These are phyloP conservation scores for Menidia menidia DNA, from an alignment of 2,797 vertebrate species.

Conservation along the genomic window DNA sequence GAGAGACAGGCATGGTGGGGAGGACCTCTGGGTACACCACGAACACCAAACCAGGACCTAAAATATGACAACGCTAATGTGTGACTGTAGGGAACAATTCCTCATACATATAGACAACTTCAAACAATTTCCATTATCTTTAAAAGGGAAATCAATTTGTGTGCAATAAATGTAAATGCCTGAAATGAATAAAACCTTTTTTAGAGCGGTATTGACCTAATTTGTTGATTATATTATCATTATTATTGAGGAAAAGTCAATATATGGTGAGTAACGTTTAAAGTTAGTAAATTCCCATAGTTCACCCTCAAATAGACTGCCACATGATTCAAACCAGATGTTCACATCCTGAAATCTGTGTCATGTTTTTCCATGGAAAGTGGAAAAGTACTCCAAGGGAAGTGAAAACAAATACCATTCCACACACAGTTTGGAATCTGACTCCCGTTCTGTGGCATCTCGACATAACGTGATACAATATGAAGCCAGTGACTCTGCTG, in stretches of 20 bases:
- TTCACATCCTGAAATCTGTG: conserved; percentile 13
- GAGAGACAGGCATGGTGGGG: conserved; percentile 77
- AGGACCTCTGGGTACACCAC: conserved; percentile 86
- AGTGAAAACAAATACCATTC: conserved; percentile 10
- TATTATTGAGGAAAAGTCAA: not conserved
- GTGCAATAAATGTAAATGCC: too few relatives aligned
- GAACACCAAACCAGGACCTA: conserved; percentile 85
- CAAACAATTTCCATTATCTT: too few relatives aligned
- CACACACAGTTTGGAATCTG: not conserved
- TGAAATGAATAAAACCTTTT: too few relatives aligned
- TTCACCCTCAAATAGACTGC: conserved; percentile 3
- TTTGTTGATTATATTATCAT: too few relatives aligned
- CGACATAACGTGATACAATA: not conserved
- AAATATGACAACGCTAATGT: conserved; percentile 20
- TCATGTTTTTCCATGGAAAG: conserved; percentile 5
- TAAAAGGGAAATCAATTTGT: too few relatives aligned
- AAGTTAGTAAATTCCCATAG: not conserved
- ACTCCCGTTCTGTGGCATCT: not conserved
- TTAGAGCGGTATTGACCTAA: too few relatives aligned
- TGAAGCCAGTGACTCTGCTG: not conserved
- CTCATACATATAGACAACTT: too few relatives aligned
- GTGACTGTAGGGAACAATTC: too few relatives aligned
- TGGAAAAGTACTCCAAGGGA: not conserved
- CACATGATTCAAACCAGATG: not conserved
- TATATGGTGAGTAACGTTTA: not conserved